These are phyloP conservation scores for Caerostris darwini DNA, from an alignment of 1,140 invertebrate genomes.

Conservation along the genomic window DNA sequence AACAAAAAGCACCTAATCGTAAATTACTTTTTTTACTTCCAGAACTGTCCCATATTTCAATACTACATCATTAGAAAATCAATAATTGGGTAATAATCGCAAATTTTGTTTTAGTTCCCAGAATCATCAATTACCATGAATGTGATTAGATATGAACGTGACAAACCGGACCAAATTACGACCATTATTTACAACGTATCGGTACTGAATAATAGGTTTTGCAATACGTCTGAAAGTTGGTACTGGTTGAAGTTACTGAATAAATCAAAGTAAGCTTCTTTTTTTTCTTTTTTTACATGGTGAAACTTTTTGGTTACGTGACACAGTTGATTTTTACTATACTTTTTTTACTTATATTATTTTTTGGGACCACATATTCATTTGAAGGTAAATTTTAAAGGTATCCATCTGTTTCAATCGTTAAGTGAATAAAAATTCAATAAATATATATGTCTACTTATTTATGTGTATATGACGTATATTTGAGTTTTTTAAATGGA, in stretches of 20 bases:
- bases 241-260: neutral
- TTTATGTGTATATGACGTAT: too few species aligned
- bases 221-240: neutral
- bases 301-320: neutral
- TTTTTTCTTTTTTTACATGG: neutral
- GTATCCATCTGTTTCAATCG: too few species aligned
- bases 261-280: neutral
- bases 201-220: conserved; percentile 11
- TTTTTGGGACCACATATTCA: too few species aligned
- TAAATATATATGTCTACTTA: too few species aligned
- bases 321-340: neutral
- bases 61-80: conserved; percentile 51
- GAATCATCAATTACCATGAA: conserved; percentile 31
- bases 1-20: conserved; percentile 1
- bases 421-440: too few species aligned
- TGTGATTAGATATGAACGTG: conserved; percentile 56
- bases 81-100: conserved; percentile 48
- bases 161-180: conserved; percentile 47
- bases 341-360: neutral
- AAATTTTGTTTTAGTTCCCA: neutral
- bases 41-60: conserved; percentile 29
- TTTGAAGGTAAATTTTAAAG: too few species aligned
- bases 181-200: conserved; percentile 50
- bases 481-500: too few species aligned
- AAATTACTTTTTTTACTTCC: neutral